Percentiles rank a stretch among this genome's conserved stretches.
These are phyloP conservation scores for Aricia agestis DNA, from an alignment of 1,140 invertebrate genomes.

Conservation along the genomic window DNA sequence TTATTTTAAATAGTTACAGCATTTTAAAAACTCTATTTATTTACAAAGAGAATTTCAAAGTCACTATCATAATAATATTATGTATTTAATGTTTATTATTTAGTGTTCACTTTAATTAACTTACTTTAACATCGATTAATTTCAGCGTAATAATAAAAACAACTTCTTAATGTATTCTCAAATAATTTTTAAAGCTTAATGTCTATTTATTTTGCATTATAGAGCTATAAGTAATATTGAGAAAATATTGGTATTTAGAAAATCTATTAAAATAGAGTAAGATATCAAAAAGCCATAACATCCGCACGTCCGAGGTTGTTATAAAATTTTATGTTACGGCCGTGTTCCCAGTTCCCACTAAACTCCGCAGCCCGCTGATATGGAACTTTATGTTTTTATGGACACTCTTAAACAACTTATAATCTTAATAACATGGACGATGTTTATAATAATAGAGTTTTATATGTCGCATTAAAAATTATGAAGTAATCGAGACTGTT, in stretches of 20 bases:
- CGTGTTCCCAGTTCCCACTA: slow-evolving; percentile 48
- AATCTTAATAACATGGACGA: slow-evolving; percentile 7
- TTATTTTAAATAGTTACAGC: no score
- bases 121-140: no score
- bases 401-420: slow-evolving; percentile 31
- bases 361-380: slow-evolving; percentile 52
- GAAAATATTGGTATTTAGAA: slow-evolving; percentile 27
- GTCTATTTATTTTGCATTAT: neutral
- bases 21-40: no score
- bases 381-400: slow-evolving; percentile 43
- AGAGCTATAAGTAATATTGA: neutral
- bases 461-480: no score
- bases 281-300: slow-evolving; percentile 62
- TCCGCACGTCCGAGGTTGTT: slow-evolving; percentile 58
- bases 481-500: no score
- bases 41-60: no score
- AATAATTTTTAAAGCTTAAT: neutral
- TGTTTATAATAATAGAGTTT: neutral
- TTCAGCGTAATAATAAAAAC: no score
- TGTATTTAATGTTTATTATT: no score
- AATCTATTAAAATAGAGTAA: slow-evolving; percentile 48
- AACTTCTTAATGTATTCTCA: no score
- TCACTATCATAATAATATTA: no score
- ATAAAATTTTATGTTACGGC: slow-evolving; percentile 64
- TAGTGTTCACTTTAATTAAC: no score